A percentile compares a stretch with the other conserved stretches of the same genome.
phyloP scores from a whole-genome alignment of 2,888 invertebrate species.

The Ectemnius continuus region DNA sequence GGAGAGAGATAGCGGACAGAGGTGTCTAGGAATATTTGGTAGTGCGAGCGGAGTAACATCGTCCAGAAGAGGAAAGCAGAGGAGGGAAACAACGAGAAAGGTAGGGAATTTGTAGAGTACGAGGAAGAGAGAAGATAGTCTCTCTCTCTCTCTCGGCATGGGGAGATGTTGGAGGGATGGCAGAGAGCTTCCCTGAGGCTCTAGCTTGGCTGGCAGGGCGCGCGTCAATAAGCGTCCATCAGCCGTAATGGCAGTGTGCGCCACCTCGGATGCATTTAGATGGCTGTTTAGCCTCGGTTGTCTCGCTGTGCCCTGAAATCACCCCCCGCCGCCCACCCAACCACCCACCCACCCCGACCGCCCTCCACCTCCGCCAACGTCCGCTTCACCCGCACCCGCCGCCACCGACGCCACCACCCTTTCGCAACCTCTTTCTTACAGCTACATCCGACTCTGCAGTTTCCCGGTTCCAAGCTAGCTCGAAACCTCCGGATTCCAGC shows the following conservation, averaged over 20 bases:
- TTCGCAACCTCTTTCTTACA: conserved; percentile 46
- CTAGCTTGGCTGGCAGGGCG: conserved; percentile 72
- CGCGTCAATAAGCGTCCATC: conserved; percentile 79
- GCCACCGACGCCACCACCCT: neutral
- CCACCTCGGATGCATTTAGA: conserved; percentile 79
- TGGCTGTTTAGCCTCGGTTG: conserved; percentile 78
- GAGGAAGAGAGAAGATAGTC: conserved; percentile 47
- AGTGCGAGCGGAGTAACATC: no score
- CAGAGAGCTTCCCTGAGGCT: conserved; percentile 59
- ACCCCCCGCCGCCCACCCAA: conserved; percentile 29
- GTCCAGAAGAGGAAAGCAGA: no score
- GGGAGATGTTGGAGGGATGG: conserved; percentile 1
- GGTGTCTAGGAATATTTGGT: neutral
- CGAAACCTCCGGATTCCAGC: conserved; percentile 7
- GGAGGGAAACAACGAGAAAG: conserved; percentile 9
- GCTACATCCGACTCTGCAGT: conserved; percentile 34
- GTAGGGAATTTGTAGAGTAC: conserved; percentile 25
- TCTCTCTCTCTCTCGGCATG: conserved; percentile 55
- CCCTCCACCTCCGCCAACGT: neutral
- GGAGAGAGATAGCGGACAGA: neutral
- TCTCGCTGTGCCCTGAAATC: conserved; percentile 73
- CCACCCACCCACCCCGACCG: neutral
- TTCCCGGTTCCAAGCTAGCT: conserved; percentile 43
- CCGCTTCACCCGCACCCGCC: neutral
- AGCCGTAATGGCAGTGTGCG: conserved; percentile 78